Conservation (phyloP, 2,113 vertebrate species). For the Dasypus novemcinctus region DNA sequence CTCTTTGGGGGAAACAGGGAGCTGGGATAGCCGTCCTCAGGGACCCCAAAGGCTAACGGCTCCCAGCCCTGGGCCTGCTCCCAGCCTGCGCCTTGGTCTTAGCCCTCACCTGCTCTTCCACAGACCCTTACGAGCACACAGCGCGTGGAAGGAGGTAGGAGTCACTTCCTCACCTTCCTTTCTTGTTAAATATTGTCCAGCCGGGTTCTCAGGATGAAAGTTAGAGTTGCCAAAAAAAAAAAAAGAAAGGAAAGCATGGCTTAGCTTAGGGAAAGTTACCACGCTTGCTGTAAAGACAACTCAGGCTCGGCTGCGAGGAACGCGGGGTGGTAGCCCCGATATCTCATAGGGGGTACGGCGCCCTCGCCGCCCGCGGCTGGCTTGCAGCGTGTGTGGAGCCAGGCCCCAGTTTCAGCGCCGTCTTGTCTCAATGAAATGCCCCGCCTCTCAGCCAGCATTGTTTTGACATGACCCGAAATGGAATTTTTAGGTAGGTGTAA, state of each 20-base stretch:
- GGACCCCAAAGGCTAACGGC: constrained; percentile 73
- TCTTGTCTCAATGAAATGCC: not conserved
- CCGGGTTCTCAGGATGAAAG: constrained; percentile 69
- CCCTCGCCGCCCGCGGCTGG: no score
- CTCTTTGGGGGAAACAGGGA: constrained; percentile 60
- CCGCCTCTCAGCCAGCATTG: not conserved
- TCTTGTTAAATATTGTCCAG: constrained; percentile 71
- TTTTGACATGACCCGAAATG: not conserved
- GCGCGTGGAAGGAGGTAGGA: not conserved
- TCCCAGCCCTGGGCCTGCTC: constrained; percentile 68
- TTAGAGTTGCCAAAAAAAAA: constrained; percentile 53
- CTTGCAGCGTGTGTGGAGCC: not conserved
- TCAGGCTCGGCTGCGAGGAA: not conserved
- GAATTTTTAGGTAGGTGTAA: not conserved
- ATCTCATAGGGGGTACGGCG: not conserved
- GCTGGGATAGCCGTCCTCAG: constrained; percentile 69
- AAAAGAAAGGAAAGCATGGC: constrained; percentile 80
- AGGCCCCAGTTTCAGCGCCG: not conserved
- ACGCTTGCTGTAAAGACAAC: not conserved
- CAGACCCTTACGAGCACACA: not conserved
- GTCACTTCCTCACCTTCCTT: constrained; percentile 16
- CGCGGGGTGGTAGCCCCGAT: rapidly evolving
- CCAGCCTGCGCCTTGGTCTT: constrained; percentile 67
- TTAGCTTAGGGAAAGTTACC: not conserved
- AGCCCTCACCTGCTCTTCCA: not conserved